A percentile compares a stretch with the other conserved stretches of the same genome.
phyloP scores from a whole-genome alignment of 2,797 vertebrate species.

The Malurus splendens region DNA sequence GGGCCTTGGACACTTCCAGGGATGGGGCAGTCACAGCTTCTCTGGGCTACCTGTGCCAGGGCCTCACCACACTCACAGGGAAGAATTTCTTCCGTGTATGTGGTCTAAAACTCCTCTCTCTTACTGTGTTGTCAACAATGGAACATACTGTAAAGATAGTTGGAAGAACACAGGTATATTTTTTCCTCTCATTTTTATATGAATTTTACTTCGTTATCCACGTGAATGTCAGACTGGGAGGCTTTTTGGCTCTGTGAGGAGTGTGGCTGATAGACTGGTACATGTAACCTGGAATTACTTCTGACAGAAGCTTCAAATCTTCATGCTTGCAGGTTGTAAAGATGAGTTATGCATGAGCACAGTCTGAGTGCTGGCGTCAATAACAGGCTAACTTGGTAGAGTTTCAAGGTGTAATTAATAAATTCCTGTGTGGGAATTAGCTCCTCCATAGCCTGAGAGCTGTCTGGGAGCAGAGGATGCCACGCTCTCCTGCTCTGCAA shows the following conservation, averaged over 20 bases:
- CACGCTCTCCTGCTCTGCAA: not conserved
- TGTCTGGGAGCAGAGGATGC: not conserved
- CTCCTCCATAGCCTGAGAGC: not conserved
- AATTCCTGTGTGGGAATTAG: not conserved
- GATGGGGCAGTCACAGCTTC: not conserved
- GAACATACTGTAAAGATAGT: not conserved
- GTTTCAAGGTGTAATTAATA: conserved; percentile 19
- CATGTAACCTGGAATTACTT: not conserved
- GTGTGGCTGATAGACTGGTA: not conserved
- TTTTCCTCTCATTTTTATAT: not conserved
- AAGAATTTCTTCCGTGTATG: not conserved
- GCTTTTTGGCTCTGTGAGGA: not conserved
- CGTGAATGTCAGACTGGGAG: not conserved
- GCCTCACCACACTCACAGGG: fast-evolving
- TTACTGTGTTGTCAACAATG: not conserved
- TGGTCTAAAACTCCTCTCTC: not conserved
- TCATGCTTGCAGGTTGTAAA: not conserved
- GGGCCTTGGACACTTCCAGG: not conserved
- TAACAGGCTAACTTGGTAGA: not conserved
- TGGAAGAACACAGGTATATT: not conserved
- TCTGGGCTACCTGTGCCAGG: not conserved
- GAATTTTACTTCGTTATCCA: not conserved
- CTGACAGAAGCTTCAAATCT: not conserved
- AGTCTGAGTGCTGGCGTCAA: not conserved
- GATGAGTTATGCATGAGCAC: not conserved